Conservation (phyloP, 37 sponge, comb jelly and placozoan genomes). For the Ianthella basta region DNA sequence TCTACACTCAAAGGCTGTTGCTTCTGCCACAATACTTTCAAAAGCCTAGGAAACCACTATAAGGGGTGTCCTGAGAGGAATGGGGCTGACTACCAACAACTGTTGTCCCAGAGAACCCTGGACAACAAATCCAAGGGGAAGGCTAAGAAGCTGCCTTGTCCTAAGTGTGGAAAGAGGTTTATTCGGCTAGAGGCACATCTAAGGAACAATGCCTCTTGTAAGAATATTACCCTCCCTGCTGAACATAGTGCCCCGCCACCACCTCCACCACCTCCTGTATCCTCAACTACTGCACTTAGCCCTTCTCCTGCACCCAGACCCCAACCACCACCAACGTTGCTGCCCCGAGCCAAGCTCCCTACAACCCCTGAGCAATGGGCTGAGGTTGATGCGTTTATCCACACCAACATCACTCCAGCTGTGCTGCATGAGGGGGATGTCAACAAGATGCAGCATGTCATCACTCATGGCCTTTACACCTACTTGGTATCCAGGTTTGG, state of each 20-base stretch:
- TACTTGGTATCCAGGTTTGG: slow-evolving; percentile 2
- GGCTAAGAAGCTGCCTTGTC: background rate
- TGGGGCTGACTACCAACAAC: slow-evolving; percentile 22
- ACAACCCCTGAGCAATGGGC: slow-evolving; percentile 25
- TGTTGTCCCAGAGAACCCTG: background rate
- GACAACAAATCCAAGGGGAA: background rate
- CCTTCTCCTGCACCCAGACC: background rate
- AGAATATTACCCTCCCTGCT: background rate
- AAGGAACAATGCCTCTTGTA: background rate
- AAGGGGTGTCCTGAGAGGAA: slow-evolving; percentile 19
- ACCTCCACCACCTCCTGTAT: too few relatives aligned
- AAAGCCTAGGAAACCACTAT: slow-evolving; percentile 10
- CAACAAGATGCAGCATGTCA: slow-evolving; percentile 16
- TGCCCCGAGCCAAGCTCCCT: background rate
- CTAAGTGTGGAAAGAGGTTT: slow-evolving; percentile 6
- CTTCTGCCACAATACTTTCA: slow-evolving; percentile 2
- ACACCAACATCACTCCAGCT: background rate
- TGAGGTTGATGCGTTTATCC: slow-evolving; percentile 2
- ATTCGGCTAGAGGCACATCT: slow-evolving; percentile 9
- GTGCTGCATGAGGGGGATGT: background rate
- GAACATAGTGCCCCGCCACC: too few relatives aligned
- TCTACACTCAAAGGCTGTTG: background rate
- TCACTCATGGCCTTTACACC: background rate
- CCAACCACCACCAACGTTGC: background rate
- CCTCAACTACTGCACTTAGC: background rate